A percentile compares a stretch with the other conserved stretches of the same genome.
Conservation (phyloP, 2,113 vertebrate species). For the Forbesichthys papilliferus region DNA sequence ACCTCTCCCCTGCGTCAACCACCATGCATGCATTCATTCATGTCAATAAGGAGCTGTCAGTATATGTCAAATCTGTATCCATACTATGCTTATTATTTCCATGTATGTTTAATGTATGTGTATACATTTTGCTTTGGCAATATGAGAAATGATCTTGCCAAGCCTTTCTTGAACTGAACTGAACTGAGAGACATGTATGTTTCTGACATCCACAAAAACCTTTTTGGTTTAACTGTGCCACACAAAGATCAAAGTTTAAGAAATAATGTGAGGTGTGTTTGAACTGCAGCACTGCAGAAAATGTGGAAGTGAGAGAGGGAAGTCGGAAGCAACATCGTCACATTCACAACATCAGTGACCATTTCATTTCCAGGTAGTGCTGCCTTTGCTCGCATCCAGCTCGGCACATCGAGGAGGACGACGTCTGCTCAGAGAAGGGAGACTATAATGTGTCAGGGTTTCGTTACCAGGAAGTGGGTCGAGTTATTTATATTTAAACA, state of each 20-base stretch:
- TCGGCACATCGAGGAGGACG: constrained; percentile 25
- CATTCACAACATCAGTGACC: constrained; percentile 15
- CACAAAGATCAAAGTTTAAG: neutral
- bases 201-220: too few relatives aligned
- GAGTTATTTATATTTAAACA: constrained; percentile 81
- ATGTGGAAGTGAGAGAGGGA: constrained; percentile 39
- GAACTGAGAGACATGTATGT: too few relatives aligned
- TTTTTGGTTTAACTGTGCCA: neutral
- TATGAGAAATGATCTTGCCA: neutral
- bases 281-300: constrained; percentile 7
- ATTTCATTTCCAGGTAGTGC: neutral
- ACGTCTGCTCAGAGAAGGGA: constrained; percentile 35
- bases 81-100: too few relatives aligned
- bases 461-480: constrained; percentile 78
- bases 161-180: too few relatives aligned
- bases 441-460: constrained; percentile 65
- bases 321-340: constrained; percentile 13
- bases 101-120: neutral
- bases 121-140: neutral
- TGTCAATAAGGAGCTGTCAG: too few relatives aligned
- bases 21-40: too few relatives aligned
- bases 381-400: neutral
- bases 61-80: too few relatives aligned
- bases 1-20: too few relatives aligned
- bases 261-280: neutral